phyloP scores from a whole-genome alignment of 2,888 invertebrate species.

The Dusona sp. region DNA sequence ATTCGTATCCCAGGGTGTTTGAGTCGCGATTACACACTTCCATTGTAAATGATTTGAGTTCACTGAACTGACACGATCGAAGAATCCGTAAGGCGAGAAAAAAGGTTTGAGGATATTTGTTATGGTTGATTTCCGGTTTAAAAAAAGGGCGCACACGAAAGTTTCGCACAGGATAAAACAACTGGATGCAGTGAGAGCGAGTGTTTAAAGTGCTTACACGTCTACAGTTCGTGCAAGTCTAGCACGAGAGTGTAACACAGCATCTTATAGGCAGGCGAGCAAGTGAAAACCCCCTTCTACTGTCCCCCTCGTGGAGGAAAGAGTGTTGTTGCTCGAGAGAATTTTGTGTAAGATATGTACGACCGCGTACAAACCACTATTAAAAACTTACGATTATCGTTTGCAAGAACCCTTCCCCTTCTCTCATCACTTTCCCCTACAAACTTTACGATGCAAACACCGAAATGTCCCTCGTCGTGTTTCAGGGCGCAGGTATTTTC shows the following conservation, averaged over 20 bases:
- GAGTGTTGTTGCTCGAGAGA: conserved; percentile 59
- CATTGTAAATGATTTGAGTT: conserved; percentile 68
- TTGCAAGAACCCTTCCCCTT: background rate
- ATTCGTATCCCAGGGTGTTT: conserved; percentile 47
- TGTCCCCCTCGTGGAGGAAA: conserved; percentile 56
- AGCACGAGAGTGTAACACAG: conserved; percentile 72
- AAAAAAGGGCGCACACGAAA: background rate
- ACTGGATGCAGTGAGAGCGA: conserved; percentile 40
- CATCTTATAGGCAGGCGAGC: conserved; percentile 76
- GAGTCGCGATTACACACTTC: conserved; percentile 70
- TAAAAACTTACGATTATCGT: conserved; percentile 3
- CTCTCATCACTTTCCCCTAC: background rate
- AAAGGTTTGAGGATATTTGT: background rate
- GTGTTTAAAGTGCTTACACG: conserved; percentile 63
- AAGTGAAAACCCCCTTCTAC: conserved; percentile 74
- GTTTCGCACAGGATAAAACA: background rate
- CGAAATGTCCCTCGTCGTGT: background rate
- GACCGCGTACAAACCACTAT: conserved; percentile 23
- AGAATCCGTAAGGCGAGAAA: background rate
- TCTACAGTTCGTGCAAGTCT: conserved; percentile 76
- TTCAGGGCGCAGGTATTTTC: background rate
- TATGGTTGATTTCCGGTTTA: background rate
- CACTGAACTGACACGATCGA: conserved; percentile 14
- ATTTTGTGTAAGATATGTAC: conserved; percentile 55
- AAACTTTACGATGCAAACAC: background rate